A percentile compares a stretch with the other conserved stretches of the same genome.
Conservation (phyloP, 37 sponge, comb jelly and placozoan genomes). For the Hexactinellida sp. region DNA sequence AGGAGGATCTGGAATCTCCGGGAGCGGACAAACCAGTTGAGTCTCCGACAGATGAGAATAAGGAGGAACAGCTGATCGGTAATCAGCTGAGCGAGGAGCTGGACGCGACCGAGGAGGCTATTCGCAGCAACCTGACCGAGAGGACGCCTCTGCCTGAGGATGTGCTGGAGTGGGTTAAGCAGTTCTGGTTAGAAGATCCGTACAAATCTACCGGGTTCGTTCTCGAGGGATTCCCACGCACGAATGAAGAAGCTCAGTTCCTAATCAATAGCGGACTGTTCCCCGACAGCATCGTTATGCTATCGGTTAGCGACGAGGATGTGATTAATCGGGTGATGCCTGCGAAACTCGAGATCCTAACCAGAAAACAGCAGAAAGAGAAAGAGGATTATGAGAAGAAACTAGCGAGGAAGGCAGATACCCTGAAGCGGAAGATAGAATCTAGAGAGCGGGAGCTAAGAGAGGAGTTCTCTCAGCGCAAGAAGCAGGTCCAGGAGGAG, state of each 20-base stretch:
- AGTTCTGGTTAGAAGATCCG: conserved; percentile 79
- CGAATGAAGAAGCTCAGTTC: conserved; percentile 50
- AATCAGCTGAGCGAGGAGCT: neutral
- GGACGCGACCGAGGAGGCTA: neutral
- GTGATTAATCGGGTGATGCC: conserved; percentile 54
- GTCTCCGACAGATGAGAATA: conserved; percentile 18
- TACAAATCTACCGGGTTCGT: conserved; percentile 87
- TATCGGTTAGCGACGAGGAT: conserved; percentile 50
- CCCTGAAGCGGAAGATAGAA: neutral
- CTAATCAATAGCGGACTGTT: conserved; percentile 52
- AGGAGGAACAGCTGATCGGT: neutral
- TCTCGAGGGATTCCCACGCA: conserved; percentile 78
- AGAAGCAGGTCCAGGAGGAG: conserved; percentile 36
- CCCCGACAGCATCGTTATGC: conserved; percentile 60
- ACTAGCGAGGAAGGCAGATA: conserved; percentile 20
- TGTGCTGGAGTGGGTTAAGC: conserved; percentile 23
- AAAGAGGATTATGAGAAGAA: conserved; percentile 30
- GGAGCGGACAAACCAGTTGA: conserved; percentile 29
- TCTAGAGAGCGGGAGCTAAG: neutral
- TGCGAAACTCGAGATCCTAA: conserved; percentile 50
- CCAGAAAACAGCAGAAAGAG: conserved; percentile 43
- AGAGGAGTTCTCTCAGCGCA: conserved; percentile 35
- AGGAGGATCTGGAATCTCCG: conserved; percentile 32
- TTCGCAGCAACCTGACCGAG: conserved; percentile 31
- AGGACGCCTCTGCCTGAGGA: conserved; percentile 63